Evolutionary conservation across 2,888 invertebrate genomes (phyloP).

Genomic region (Brenthis hecate): DNA sequence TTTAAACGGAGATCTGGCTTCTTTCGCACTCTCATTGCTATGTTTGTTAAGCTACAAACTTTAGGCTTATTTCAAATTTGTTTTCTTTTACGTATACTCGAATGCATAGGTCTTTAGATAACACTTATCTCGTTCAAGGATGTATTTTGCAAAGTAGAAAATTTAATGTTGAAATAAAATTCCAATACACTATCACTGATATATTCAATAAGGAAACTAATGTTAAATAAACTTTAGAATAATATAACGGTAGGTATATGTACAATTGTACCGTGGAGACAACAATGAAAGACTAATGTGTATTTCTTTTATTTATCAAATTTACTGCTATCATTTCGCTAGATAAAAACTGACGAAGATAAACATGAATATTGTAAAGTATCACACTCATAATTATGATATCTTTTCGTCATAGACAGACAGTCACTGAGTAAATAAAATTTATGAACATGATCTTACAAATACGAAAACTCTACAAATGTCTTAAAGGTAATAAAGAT

Average conservation of each 20-base stretch:
- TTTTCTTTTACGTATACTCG: conserved; percentile 23
- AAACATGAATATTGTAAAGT: conserved; percentile 11
- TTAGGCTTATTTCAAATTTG: conserved; percentile 6
- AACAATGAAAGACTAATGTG: conserved; percentile 48
- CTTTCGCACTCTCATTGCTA: conserved; percentile 60
- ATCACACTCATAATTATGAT: conserved; percentile 21
- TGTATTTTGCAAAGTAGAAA: conserved; percentile 14
- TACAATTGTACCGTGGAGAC: conserved; percentile 19
- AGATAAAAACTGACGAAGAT: conserved; percentile 41
- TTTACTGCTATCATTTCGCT: conserved; percentile 42
- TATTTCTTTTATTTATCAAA: conserved; percentile 54
- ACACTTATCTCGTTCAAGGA: conserved; percentile 38
- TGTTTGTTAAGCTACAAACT: not conserved
- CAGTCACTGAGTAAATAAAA: conserved; percentile 5
- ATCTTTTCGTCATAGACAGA: conserved; percentile 1
- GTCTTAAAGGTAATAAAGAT: not conserved
- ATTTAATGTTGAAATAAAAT: conserved; percentile 29
- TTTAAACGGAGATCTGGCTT: conserved; percentile 65
- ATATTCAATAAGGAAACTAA: not conserved
- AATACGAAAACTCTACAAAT: not conserved
- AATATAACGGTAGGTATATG: not conserved
- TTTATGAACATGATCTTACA: conserved; percentile 6
- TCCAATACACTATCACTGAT: conserved; percentile 22
- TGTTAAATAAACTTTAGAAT: not conserved
- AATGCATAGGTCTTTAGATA: conserved; percentile 34